These are phyloP conservation scores for Pogonognathellus flavescens DNA, from an alignment of 1,140 invertebrate genomes.

Conservation along the genomic window DNA sequence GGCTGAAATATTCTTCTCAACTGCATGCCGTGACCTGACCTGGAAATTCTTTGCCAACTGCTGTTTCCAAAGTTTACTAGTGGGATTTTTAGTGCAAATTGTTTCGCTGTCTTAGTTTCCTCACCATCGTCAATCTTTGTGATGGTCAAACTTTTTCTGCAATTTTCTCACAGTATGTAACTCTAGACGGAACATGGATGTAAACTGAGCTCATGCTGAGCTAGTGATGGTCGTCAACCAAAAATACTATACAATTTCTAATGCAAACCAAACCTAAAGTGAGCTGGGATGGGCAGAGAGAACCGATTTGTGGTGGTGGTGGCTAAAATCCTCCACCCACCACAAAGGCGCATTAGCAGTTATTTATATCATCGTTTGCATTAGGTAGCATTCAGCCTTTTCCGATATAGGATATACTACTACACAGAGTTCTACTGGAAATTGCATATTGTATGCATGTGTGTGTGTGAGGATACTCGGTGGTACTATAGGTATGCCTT, in stretches of 20 bases:
- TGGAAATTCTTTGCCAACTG: slow-evolving; percentile 27
- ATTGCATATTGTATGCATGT: no score
- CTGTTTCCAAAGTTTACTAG: background rate
- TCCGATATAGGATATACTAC: background rate
- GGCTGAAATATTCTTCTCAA: no score
- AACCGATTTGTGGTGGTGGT: background rate
- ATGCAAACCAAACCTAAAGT: background rate
- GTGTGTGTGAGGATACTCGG: no score
- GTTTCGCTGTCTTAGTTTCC: slow-evolving; percentile 15
- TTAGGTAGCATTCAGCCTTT: background rate
- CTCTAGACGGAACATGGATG: no score
- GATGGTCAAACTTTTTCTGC: slow-evolving; percentile 26
- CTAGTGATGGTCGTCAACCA: no score
- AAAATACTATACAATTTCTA: no score
- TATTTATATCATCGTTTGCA: slow-evolving; percentile 37
- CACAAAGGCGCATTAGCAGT: slow-evolving; percentile 23
- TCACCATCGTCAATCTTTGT: background rate
- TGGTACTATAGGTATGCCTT: no score
- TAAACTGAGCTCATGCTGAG: no score
- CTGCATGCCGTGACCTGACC: no score
- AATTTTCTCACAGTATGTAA: background rate
- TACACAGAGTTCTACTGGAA: no score
- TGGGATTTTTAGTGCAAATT: slow-evolving; percentile 13
- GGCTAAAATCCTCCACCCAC: slow-evolving; percentile 12
- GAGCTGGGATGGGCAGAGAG: background rate